These are phyloP conservation scores for Bathynomus jamesi DNA, from an alignment of 1,140 invertebrate genomes.

Conservation along the genomic window DNA sequence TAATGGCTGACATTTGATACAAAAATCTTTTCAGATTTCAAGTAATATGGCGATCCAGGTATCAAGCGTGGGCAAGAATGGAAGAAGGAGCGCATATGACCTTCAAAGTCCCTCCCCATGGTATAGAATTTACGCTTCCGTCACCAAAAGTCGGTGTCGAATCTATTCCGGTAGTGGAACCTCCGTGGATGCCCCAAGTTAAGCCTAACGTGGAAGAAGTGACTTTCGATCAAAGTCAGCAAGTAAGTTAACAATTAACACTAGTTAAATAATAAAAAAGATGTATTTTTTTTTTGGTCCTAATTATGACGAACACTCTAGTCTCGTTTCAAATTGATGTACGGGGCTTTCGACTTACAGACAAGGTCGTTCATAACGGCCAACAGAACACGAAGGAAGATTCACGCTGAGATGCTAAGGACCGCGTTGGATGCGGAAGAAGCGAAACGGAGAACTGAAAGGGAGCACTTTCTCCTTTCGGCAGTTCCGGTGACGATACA, in stretches of 20 bases:
- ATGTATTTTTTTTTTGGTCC: too few relatives aligned
- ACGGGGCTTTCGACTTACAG: too few relatives aligned
- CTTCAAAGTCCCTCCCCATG: conserved; percentile 95
- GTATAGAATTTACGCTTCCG: conserved; percentile 96
- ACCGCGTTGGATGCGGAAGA: conserved; percentile 89
- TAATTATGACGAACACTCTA: too few relatives aligned
- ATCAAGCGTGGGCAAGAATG: conserved; percentile 98
- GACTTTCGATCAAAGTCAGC: conserved; percentile 94
- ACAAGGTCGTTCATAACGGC: conserved; percentile 94
- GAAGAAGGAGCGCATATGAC: conserved; percentile 90
- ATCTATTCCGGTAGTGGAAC: conserved; percentile 88
- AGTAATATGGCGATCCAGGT: conserved; percentile 97
- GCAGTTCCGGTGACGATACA: conserved; percentile 92
- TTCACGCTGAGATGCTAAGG: conserved; percentile 95
- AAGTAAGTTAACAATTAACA: too few relatives aligned
- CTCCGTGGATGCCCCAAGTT: conserved; percentile 87
- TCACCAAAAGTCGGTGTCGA: conserved; percentile 97
- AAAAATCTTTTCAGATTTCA: too few relatives aligned
- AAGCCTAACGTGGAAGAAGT: conserved; percentile 89
- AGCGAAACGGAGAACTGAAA: conserved; percentile 83
- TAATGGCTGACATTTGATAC: too few relatives aligned
- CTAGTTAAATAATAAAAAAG: too few relatives aligned
- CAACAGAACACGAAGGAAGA: conserved; percentile 95
- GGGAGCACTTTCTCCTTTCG: conserved; percentile 93
- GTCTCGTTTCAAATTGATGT: too few relatives aligned